These are phyloP conservation scores for Acrossocheilus wenchowensis DNA, from an alignment of 2,797 vertebrate genomes.

Conservation along the genomic window DNA sequence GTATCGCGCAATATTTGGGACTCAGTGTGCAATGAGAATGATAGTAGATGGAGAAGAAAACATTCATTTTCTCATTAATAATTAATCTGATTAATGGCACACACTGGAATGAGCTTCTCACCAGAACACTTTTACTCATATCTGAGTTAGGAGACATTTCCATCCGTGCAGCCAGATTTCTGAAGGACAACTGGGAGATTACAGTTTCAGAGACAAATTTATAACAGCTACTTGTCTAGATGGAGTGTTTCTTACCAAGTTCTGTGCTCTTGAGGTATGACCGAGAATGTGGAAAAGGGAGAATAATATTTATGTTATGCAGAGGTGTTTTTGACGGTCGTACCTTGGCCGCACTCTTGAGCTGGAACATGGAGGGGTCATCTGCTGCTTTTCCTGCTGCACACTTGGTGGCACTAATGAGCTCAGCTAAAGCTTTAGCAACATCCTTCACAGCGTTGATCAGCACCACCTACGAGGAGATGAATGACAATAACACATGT, in stretches of 20 bases:
- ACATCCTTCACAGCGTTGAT: conserved; percentile 98
- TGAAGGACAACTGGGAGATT: conserved; percentile 53
- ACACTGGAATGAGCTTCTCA: conserved; percentile 43
- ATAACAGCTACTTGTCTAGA: conserved; percentile 14
- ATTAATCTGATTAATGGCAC: conserved; percentile 44
- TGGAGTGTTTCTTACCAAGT: conserved; percentile 6
- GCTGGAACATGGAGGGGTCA: conserved; percentile 97
- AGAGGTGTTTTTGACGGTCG: conserved; percentile 14
- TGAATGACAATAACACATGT: conserved; percentile 21
- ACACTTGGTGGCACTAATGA: conserved; percentile 96
- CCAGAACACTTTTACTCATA: conserved; percentile 53
- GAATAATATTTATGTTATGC: background rate
- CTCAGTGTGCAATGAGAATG: conserved; percentile 3
- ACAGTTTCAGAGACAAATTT: conserved; percentile 44
- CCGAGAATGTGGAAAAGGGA: background rate
- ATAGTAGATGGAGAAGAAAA: conserved; percentile 16
- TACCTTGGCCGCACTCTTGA: conserved; percentile 98
- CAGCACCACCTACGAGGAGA: conserved; percentile 86
- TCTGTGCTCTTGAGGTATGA: background rate
- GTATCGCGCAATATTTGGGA: background rate
- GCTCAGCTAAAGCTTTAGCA: conserved; percentile 95
- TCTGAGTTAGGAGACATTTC: conserved; percentile 48
- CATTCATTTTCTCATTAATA: conserved; percentile 20
- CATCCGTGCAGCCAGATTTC: conserved; percentile 47
- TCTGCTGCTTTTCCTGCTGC: conserved; percentile 94